phyloP scores from a whole-genome alignment of 2,113 vertebrate genomes.

The Corythornis madagascariensis region DNA sequence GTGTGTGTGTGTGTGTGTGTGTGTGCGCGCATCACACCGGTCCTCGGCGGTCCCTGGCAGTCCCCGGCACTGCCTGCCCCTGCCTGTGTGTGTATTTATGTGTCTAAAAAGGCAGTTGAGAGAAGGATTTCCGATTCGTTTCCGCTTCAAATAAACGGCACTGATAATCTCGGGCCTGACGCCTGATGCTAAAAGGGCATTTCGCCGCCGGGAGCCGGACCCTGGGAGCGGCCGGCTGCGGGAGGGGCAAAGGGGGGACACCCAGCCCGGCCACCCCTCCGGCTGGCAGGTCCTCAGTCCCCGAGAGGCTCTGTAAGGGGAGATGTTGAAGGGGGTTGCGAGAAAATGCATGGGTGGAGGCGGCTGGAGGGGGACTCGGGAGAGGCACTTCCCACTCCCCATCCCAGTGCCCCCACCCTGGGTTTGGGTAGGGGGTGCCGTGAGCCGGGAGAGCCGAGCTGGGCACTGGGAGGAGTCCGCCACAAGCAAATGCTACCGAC shows the following conservation, averaged over 20 bases:
- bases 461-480: not conserved
- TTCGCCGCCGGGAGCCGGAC: not conserved
- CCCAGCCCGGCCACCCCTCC: not conserved
- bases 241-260: too few relatives aligned
- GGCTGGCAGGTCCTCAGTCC: too few relatives aligned
- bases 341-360: too few relatives aligned
- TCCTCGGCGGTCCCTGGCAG: not conserved
- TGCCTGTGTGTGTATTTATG: not conserved
- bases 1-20: not conserved
- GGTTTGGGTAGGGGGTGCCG: too few relatives aligned
- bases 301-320: too few relatives aligned
- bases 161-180: constrained; percentile 73
- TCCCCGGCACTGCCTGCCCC: not conserved
- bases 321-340: too few relatives aligned
- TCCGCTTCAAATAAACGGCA: constrained; percentile 77
- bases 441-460: too few relatives aligned
- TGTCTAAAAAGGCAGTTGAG: constrained; percentile 65
- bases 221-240: not conserved
- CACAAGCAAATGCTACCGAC: not conserved
- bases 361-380: too few relatives aligned
- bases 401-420: not conserved
- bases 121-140: constrained; percentile 80
- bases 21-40: not conserved
- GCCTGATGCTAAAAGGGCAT: constrained; percentile 62
- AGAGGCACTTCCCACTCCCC: not conserved